These are phyloP conservation scores for Dasysyrphus albostriatus DNA, from an alignment of 2,888 invertebrate species.

Conservation along the genomic window DNA sequence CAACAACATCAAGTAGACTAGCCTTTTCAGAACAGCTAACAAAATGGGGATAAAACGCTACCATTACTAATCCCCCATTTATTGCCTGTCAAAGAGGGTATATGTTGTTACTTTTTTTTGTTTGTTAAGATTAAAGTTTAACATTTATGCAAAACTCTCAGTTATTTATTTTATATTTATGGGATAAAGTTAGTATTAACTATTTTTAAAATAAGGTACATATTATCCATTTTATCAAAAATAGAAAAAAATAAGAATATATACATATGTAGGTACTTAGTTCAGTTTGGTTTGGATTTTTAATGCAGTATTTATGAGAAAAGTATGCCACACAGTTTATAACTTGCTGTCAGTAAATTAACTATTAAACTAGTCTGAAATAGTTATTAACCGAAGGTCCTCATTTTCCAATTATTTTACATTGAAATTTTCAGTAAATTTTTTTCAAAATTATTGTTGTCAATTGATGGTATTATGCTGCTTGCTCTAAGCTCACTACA, in stretches of 20 bases:
- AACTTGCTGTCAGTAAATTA: too few relatives aligned
- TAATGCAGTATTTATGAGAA: not conserved
- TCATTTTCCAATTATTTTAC: too few relatives aligned
- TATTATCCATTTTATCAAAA: not conserved
- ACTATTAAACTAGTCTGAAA: too few relatives aligned
- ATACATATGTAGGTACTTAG: too few relatives aligned
- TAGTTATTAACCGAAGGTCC: too few relatives aligned
- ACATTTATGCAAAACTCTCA: not conserved
- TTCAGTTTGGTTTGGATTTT: not conserved
- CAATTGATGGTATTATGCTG: too few relatives aligned
- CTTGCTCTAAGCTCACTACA: too few relatives aligned
- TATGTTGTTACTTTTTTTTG: not conserved
- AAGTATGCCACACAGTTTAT: too few relatives aligned
- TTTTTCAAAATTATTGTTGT: too few relatives aligned
- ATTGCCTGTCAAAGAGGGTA: conserved; percentile 84
- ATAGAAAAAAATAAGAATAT: not conserved
- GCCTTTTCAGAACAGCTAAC: conserved; percentile 86
- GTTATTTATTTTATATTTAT: not conserved
- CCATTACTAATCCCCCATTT: conserved; percentile 88
- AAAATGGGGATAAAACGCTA: conserved; percentile 87
- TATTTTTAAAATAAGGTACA: conserved; percentile 3
- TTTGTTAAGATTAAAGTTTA: conserved; percentile 5
- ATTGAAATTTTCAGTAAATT: too few relatives aligned
- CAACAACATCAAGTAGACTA: conserved; percentile 86
- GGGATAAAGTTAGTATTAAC: not conserved